A percentile compares a stretch with the other conserved stretches of the same genome.
These are phyloP conservation scores for Saturnia pavonia DNA, from an alignment of 2,888 invertebrate species.

Conservation along the genomic window DNA sequence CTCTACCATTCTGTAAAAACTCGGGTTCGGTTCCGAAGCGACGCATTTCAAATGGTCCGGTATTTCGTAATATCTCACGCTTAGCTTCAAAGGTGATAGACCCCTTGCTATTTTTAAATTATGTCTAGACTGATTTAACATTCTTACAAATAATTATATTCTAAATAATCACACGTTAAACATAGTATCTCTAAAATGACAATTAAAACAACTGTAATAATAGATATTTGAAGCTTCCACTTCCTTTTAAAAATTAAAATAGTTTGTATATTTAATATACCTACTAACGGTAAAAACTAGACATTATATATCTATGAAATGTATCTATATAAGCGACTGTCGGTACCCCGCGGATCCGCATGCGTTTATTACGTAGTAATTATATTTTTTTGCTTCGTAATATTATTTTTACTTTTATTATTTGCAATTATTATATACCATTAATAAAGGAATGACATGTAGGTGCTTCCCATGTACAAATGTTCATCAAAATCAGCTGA, in stretches of 20 bases:
- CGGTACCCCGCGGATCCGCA: no score
- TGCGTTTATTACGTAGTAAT: no score
- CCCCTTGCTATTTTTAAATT: slow-evolving; percentile 16
- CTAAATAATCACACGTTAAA: neutral
- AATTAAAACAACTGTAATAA: neutral
- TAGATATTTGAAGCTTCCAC: neutral
- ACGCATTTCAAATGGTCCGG: slow-evolving; percentile 60
- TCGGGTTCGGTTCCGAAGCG: slow-evolving; percentile 66
- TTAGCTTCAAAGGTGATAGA: slow-evolving; percentile 25
- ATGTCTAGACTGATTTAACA: neutral
- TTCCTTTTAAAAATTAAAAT: neutral
- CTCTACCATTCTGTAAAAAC: slow-evolving; percentile 85
- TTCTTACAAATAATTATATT: neutral
- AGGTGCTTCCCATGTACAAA: no score
- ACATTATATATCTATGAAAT: no score
- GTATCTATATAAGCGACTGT: no score
- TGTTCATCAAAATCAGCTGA: no score
- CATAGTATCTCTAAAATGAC: neutral
- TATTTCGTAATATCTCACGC: slow-evolving; percentile 59
- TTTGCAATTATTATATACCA: no score
- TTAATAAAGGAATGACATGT: no score
- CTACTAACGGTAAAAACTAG: neutral
- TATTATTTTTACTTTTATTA: no score
- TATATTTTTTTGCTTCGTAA: no score
- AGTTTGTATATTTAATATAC: neutral